These are phyloP conservation scores for Pseudorhombus dupliciocellatus DNA, from an alignment of 2,113 vertebrate genomes.

Conservation along the genomic window DNA sequence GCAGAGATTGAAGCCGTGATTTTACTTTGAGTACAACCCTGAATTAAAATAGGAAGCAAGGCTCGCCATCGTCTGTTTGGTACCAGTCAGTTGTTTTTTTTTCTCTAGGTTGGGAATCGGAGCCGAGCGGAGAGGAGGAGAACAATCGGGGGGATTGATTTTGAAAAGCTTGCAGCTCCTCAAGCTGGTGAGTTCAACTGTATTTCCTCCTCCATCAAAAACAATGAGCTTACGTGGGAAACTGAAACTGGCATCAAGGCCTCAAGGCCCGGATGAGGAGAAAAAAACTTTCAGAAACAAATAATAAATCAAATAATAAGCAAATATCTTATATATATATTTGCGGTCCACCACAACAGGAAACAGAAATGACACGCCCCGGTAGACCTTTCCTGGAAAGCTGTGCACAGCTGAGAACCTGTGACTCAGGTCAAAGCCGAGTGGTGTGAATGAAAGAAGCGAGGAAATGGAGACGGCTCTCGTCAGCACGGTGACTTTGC, in stretches of 20 bases:
- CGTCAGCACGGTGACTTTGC: constrained; percentile 46
- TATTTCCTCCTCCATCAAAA: background rate
- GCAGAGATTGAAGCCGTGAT: background rate
- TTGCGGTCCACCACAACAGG: background rate
- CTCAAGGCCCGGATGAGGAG: background rate
- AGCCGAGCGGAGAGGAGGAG: constrained; percentile 58
- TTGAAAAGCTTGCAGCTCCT: constrained; percentile 57
- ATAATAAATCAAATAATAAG: background rate
- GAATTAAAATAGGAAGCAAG: background rate
- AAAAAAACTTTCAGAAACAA: background rate
- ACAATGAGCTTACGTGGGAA: background rate
- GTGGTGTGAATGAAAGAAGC: background rate
- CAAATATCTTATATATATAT: no score
- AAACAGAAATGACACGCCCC: background rate
- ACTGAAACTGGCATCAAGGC: background rate
- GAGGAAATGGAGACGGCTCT: constrained; percentile 22
- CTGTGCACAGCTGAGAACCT: background rate
- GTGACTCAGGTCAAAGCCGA: constrained; percentile 20
- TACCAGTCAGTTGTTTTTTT: constrained; percentile 24
- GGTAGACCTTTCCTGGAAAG: constrained; percentile 42
- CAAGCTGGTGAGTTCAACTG: constrained; percentile 63
- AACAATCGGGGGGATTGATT: constrained; percentile 68
- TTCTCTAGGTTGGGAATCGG: constrained; percentile 53
- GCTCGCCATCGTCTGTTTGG: background rate
- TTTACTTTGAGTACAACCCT: no score